Conservation (phyloP, 30 jellyfish, hydroid and myxozoan species). For the Aurelia coerulea region DNA sequence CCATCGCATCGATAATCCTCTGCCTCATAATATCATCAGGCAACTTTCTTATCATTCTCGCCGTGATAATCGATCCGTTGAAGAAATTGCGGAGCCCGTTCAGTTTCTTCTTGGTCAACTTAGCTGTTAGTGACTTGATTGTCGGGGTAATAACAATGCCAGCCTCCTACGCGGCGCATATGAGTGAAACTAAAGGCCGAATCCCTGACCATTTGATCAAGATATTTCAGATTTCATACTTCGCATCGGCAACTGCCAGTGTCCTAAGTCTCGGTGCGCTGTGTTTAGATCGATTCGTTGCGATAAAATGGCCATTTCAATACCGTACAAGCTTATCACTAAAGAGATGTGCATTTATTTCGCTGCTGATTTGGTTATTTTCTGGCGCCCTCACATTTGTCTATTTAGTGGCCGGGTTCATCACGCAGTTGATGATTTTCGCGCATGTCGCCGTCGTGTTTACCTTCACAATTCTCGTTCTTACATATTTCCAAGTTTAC, state of each 20-base stretch:
- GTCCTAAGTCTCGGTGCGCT: slow-evolving; percentile 70
- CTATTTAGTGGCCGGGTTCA: slow-evolving; percentile 52
- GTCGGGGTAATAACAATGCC: slow-evolving; percentile 79
- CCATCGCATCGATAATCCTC: slow-evolving; percentile 42
- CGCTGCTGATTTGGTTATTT: slow-evolving; percentile 51
- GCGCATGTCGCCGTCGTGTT: slow-evolving; percentile 59
- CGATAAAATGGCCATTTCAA: slow-evolving; percentile 62
- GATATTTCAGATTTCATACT: slow-evolving; percentile 52
- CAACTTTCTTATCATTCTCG: slow-evolving; percentile 39
- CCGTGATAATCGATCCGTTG: slow-evolving; percentile 72
- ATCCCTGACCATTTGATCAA: slow-evolving; percentile 31
- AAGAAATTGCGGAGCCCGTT: slow-evolving; percentile 75
- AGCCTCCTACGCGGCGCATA: slow-evolving; percentile 44
- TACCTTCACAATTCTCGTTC: slow-evolving; percentile 27
- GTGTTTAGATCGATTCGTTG: slow-evolving; percentile 65
- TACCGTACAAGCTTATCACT: slow-evolving; percentile 47
- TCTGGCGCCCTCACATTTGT: slow-evolving; percentile 40
- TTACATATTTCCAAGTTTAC: slow-evolving; percentile 60
- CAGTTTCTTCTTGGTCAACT: slow-evolving; percentile 72
- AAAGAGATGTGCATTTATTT: slow-evolving; percentile 34
- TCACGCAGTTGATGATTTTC: slow-evolving; percentile 66
- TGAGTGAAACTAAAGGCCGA: slow-evolving; percentile 48
- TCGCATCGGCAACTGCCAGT: slow-evolving; percentile 73
- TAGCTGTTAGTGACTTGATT: slow-evolving; percentile 67
- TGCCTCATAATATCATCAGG: slow-evolving; percentile 58